phyloP scores from a whole-genome alignment of 2,797 vertebrate species.

The Trachops cirrhosus region DNA sequence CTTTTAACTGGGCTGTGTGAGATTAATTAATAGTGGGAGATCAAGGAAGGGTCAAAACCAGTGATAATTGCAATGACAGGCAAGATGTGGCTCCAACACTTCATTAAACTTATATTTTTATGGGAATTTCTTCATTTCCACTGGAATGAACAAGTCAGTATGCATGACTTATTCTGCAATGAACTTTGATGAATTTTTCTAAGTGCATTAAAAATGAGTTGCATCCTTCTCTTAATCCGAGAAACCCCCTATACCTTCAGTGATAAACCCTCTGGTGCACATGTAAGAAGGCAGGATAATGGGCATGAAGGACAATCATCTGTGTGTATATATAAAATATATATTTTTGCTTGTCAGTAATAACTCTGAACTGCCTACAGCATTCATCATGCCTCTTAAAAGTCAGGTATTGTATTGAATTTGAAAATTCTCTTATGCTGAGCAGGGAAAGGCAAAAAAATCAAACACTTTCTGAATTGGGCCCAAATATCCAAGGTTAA shows the following conservation, averaged over 20 bases:
- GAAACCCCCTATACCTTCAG: constrained; percentile 72
- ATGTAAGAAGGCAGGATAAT: constrained; percentile 82
- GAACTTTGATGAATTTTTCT: constrained; percentile 88
- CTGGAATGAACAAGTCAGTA: constrained; percentile 85
- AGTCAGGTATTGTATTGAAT: constrained; percentile 89
- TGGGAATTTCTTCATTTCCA: constrained; percentile 86
- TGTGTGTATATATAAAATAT: constrained; percentile 84
- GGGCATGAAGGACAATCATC: constrained; percentile 85
- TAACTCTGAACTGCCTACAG: constrained; percentile 89
- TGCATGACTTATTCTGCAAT: constrained; percentile 85
- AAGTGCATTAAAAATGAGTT: constrained; percentile 86
- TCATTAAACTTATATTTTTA: constrained; percentile 88
- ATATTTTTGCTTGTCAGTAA: constrained; percentile 87
- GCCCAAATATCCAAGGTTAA: constrained; percentile 99
- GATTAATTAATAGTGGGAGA: constrained; percentile 80
- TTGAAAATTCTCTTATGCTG: constrained; percentile 87
- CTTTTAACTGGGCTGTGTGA: constrained; percentile 80
- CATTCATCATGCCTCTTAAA: constrained; percentile 85
- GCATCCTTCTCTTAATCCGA: constrained; percentile 83
- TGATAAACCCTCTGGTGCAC: constrained; percentile 84
- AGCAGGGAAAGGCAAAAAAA: constrained; percentile 88
- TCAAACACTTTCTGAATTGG: constrained; percentile 99
- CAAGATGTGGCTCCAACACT: constrained; percentile 83
- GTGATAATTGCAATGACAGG: constrained; percentile 83
- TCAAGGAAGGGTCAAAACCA: constrained; percentile 80